A percentile compares a stretch with the other conserved stretches of the same genome.
These are phyloP conservation scores for Carassius carassius DNA, from an alignment of 2,113 vertebrate genomes.

Conservation along the genomic window DNA sequence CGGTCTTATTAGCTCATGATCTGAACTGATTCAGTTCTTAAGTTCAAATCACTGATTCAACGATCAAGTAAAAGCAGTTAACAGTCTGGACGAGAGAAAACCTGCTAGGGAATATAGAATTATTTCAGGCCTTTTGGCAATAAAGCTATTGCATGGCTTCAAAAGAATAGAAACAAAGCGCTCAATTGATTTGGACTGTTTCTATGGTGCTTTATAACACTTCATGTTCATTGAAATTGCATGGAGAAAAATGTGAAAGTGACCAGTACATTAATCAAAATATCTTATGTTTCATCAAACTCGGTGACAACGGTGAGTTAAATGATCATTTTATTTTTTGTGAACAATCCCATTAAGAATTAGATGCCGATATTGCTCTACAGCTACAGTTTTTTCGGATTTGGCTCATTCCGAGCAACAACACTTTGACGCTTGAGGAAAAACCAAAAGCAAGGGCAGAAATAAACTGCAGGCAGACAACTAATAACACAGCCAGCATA, in stretches of 20 bases:
- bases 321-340: no score
- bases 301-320: no score
- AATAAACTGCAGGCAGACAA: background rate
- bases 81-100: background rate
- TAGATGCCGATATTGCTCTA: background rate
- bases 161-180: no score
- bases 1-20: background rate
- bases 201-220: no score
- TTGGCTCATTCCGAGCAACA: background rate
- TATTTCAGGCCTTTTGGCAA: no score
- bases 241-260: no score
- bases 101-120: background rate
- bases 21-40: background rate
- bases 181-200: no score
- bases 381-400: background rate
- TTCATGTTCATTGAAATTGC: no score
- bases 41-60: no score
- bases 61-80: background rate
- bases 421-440: background rate
- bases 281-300: no score
- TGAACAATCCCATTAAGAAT: constrained; percentile 5
- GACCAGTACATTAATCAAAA: no score
- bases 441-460: background rate
- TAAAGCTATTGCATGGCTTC: no score
- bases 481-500: background rate